Percentiles rank a stretch among this genome's conserved stretches.
Evolutionary conservation across 1,140 invertebrate species (phyloP).

Genomic region (Tenebrio molitor): DNA sequence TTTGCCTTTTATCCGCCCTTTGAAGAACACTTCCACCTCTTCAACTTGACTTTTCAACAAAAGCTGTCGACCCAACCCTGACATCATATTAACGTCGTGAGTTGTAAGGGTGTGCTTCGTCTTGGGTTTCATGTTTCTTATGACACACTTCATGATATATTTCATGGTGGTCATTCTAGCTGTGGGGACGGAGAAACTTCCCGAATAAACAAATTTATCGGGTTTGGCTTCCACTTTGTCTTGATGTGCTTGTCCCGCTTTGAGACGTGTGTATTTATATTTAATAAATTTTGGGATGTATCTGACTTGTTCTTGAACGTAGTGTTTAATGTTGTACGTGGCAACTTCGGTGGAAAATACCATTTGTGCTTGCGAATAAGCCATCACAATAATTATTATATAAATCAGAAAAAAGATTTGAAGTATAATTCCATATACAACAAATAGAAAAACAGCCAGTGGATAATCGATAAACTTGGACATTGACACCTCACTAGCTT

Average conservation of each 20-base stretch:
- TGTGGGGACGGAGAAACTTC: not conserved
- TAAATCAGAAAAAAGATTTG: constrained; percentile 45
- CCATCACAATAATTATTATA: constrained; percentile 53
- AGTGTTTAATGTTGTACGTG: not conserved
- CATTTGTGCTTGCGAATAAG: constrained; percentile 49
- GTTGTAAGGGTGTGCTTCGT: not conserved
- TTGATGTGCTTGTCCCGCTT: not conserved
- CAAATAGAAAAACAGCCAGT: no score
- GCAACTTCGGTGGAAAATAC: constrained; percentile 44
- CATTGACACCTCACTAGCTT: no score
- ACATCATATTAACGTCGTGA: not conserved
- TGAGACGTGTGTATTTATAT: not conserved
- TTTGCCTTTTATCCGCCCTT: not conserved
- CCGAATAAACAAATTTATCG: not conserved
- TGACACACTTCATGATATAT: not conserved
- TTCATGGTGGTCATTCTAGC: not conserved
- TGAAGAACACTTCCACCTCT: constrained; percentile 1
- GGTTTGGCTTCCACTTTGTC: constrained; percentile 3
- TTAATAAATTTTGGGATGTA: constrained; percentile 4
- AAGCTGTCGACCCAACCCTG: not conserved
- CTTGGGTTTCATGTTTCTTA: not conserved
- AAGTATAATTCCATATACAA: not conserved
- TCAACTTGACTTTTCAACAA: not conserved
- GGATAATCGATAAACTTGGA: no score
- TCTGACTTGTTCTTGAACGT: not conserved